Evolutionary conservation across 2,113 vertebrate species (phyloP).

Genomic region (Oplegnathus fasciatus): DNA sequence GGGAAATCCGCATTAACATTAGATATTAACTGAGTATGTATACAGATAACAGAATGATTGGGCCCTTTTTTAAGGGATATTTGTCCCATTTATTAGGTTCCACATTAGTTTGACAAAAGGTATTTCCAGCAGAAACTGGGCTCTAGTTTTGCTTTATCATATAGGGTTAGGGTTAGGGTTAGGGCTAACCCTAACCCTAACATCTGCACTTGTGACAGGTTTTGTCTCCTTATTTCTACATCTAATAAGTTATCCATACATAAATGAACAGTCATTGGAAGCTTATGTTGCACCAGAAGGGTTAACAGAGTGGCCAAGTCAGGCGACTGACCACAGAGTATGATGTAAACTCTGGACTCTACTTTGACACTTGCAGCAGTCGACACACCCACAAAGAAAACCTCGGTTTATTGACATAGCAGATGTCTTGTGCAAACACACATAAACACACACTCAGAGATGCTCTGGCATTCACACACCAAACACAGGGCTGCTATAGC

Average conservation of each 20-base stretch:
- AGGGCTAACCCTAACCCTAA: too few species aligned
- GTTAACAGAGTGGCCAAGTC: slow-evolving; percentile 18
- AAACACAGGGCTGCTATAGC: slow-evolving; percentile 19
- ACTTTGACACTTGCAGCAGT: slow-evolving; percentile 60
- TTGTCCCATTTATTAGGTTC: too few species aligned
- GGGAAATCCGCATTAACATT: too few species aligned
- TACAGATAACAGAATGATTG: too few species aligned
- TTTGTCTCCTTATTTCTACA: not conserved
- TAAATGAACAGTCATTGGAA: too few species aligned
- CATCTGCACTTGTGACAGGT: not conserved
- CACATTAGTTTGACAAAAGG: too few species aligned
- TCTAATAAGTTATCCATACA: not conserved
- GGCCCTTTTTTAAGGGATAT: too few species aligned
- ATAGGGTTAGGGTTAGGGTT: too few species aligned
- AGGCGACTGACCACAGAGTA: slow-evolving; percentile 27
- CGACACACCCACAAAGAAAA: slow-evolving; percentile 75
- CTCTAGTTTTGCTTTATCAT: not conserved
- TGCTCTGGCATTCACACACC: slow-evolving; percentile 29
- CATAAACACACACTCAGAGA: slow-evolving; percentile 42
- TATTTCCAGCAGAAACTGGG: not conserved
- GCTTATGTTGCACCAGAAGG: not conserved
- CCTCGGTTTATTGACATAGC: slow-evolving; percentile 66
- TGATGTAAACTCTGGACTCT: slow-evolving; percentile 64
- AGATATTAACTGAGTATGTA: too few species aligned
- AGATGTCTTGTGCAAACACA: slow-evolving; percentile 77